Base-by-base conservation (phyloP, 1,140 invertebrate species). In the Drepana arcuata region DNA sequence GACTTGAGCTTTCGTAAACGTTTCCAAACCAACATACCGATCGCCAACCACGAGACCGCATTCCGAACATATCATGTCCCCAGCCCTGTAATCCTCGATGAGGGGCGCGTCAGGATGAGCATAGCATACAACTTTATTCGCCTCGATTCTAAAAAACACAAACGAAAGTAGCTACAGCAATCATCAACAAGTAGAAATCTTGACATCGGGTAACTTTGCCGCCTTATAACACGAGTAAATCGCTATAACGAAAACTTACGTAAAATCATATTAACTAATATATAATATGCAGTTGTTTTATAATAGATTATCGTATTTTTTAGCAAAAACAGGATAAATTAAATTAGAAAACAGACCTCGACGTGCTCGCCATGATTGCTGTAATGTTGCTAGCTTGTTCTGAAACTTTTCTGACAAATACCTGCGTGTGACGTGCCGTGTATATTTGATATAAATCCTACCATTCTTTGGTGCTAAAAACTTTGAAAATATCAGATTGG, bases 21-120 rank as follows among this genome's bases (percentile, higher is more conserved):
- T 51, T 49, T 25, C 41, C 33, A 50, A 48, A 48, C 35, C 40
- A 31, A 57, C 50, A 80, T 86, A 96, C 94, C 96, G 91, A 84
- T 99, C 98, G 14, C 98, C 98, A 16, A 99, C 98, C 28, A 99
- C 98, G 29, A 99, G 87, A 11, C 98, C 98, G 88, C 98, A 99
- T 85, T 98, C 95, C 14, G 96, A 94, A 84, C 98, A 99, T 65
- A 99, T 98, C 87, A 98, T 94, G 84, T 99, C 98, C 11, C 98
- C 98, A 50, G 98, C 98, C 68, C 97, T 87, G 72, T 99, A 98
- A 84, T 99, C 98, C 84, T 99, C 98, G 52, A 99, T 95, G 11
- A 99, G 85, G 30, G 91, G 88, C 34, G 96, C 94, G 81, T 99
- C 95, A 50, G 98, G 98, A 87, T 99, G 98, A 49, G 93, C 89